A percentile compares a stretch with the other conserved stretches of the same genome.
Conservation (phyloP, 2,888 invertebrate species). For the Alviniconcha strummeri region DNA sequence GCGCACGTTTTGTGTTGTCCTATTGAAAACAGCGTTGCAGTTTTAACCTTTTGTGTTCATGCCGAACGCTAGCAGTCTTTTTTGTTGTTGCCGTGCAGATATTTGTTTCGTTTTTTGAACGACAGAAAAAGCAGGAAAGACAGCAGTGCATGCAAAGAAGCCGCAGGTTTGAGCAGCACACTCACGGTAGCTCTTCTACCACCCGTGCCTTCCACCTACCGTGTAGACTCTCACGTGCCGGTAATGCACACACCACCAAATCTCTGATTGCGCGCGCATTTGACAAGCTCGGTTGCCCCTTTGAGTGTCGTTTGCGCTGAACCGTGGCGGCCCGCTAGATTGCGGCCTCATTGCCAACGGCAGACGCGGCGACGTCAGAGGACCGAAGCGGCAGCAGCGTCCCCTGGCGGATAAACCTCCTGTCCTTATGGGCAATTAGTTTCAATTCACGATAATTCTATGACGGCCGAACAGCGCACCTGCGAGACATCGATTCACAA, state of each 20-base stretch:
- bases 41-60: too few species aligned
- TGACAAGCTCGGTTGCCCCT: slow-evolving; percentile 5
- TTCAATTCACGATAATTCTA: slow-evolving; percentile 21
- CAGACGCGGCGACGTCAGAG: neutral
- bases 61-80: too few species aligned
- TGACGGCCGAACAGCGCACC: slow-evolving; percentile 11
- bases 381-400: too few species aligned
- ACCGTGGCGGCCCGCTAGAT: slow-evolving; percentile 10
- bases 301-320: slow-evolving; percentile 20
- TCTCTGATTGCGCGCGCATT: slow-evolving; percentile 20
- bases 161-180: neutral
- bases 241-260: slow-evolving; percentile 19
- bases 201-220: neutral
- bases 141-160: too few species aligned
- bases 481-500: slow-evolving; percentile 24
- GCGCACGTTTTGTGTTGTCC: too few species aligned
- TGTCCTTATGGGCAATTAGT: slow-evolving; percentile 26
- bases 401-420: slow-evolving; percentile 7
- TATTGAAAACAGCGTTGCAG: too few species aligned
- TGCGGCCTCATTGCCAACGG: neutral
- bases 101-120: too few species aligned
- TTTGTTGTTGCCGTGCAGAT: too few species aligned
- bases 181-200: neutral
- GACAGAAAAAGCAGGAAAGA: too few species aligned
- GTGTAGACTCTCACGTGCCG: slow-evolving; percentile 2